phyloP scores from a whole-genome alignment of 2,113 vertebrate genomes.

The Phyllostomus discolor region DNA sequence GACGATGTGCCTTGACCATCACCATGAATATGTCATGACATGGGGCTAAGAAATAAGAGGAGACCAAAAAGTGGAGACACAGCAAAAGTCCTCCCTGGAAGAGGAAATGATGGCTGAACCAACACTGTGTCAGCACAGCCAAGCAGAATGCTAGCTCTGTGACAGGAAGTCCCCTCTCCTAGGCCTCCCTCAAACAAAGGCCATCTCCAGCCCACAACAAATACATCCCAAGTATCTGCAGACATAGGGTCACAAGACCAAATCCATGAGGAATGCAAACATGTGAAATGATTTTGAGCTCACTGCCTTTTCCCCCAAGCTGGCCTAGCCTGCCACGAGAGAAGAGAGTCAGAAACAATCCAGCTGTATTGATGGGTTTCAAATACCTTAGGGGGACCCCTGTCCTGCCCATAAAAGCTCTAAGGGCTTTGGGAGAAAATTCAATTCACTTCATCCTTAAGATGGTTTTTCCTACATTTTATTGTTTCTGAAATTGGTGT shows the following conservation, averaged over 20 bases:
- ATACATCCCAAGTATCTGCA: neutral
- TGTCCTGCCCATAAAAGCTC: neutral
- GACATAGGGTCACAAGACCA: conserved; percentile 12
- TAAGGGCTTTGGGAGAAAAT: neutral
- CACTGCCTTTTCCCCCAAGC: neutral
- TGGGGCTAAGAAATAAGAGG: neutral
- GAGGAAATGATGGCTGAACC: neutral
- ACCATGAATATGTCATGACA: neutral
- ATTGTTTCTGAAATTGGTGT: neutral
- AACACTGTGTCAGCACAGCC: neutral
- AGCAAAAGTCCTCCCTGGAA: neutral
- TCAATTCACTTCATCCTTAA: neutral
- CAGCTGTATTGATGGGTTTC: neutral
- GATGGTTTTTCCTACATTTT: neutral
- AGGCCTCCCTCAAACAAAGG: neutral
- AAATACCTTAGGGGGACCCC: neutral
- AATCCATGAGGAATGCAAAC: neutral
- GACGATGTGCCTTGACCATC: neutral
- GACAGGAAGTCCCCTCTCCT: neutral
- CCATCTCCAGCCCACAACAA: conserved; percentile 12
- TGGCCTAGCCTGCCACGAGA: neutral
- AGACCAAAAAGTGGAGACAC: neutral
- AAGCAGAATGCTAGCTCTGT: neutral
- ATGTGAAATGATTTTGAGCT: conserved; percentile 5
- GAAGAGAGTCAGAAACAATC: conserved; percentile 4